These are phyloP conservation scores for Xylophagus ater DNA, from an alignment of 2,888 invertebrate genomes.

Conservation along the genomic window DNA sequence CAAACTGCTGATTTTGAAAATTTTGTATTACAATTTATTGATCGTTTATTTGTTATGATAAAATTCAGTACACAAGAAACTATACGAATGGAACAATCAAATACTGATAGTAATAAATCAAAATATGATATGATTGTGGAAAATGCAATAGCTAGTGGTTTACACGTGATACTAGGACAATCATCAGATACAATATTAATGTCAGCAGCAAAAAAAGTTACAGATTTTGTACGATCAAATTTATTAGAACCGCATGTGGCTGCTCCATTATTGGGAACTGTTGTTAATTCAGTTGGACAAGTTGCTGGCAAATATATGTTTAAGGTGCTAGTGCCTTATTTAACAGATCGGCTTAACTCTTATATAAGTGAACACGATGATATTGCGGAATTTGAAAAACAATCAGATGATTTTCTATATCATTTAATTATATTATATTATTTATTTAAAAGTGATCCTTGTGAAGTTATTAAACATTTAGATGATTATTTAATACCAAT, in stretches of 20 bases:
- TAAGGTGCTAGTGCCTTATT: constrained; percentile 58
- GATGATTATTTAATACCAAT: constrained; percentile 48
- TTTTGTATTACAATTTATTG: constrained; percentile 75
- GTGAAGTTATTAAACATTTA: constrained; percentile 52
- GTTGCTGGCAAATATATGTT: constrained; percentile 59
- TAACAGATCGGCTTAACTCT: constrained; percentile 53
- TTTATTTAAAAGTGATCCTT: constrained; percentile 54
- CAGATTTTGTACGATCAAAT: constrained; percentile 57
- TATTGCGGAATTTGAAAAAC: constrained; percentile 57
- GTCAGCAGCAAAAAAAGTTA: constrained; percentile 63
- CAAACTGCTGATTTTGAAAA: constrained; percentile 81
- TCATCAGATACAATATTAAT: constrained; percentile 52
- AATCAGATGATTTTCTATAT: constrained; percentile 69
- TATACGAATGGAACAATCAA: constrained; percentile 52
- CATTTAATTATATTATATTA: constrained; percentile 63
- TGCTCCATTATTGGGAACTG: constrained; percentile 64
- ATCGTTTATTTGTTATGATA: constrained; percentile 59
- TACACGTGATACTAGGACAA: constrained; percentile 58
- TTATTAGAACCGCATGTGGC: constrained; percentile 78
- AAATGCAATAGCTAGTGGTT: constrained; percentile 54
- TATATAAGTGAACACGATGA: constrained; percentile 55
- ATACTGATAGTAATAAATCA: constrained; percentile 49
- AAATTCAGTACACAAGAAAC: constrained; percentile 60
- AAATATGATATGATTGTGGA: constrained; percentile 62
- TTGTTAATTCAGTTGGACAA: constrained; percentile 54